phyloP scores from a whole-genome alignment of 2,797 vertebrate genomes.

The Oryzias dopingdopingensis region DNA sequence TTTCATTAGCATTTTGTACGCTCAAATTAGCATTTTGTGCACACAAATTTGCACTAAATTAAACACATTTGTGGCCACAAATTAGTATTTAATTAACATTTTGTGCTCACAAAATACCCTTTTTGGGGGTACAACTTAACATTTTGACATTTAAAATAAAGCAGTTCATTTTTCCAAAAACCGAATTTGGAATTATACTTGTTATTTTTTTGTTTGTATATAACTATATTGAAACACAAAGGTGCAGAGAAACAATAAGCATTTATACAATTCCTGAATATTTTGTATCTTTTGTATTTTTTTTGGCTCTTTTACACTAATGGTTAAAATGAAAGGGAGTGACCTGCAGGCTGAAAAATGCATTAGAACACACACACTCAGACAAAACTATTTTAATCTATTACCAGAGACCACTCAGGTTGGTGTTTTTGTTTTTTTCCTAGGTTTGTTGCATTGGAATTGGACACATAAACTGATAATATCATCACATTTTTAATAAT shows the following conservation, averaged over 20 bases:
- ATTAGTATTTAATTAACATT: too few relatives aligned
- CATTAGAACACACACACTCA: slow-evolving; percentile 1
- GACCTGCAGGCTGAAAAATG: slow-evolving; percentile 19
- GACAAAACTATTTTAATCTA: slow-evolving; percentile 33
- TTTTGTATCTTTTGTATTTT: slow-evolving; percentile 3
- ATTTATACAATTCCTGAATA: not conserved
- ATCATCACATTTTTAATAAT: slow-evolving; percentile 36
- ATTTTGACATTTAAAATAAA: too few relatives aligned
- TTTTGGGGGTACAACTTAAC: too few relatives aligned
- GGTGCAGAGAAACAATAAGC: not conserved
- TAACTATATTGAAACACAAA: not conserved
- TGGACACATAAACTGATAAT: slow-evolving; percentile 32
- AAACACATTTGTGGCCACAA: too few relatives aligned
- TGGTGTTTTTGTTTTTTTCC: not conserved
- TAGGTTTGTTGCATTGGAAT: slow-evolving; percentile 1
- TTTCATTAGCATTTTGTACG: too few relatives aligned
- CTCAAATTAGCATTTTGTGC: too few relatives aligned
- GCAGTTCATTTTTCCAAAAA: too few relatives aligned
- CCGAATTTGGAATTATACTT: too few relatives aligned
- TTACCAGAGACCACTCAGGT: slow-evolving; percentile 35
- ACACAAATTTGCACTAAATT: too few relatives aligned
- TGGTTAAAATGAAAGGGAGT: slow-evolving; percentile 8
- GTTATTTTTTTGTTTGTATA: not conserved
- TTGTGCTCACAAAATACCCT: too few relatives aligned
- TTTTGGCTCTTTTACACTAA: slow-evolving; percentile 10